Percentiles rank a stretch among this genome's conserved stretches.
phyloP scores from a whole-genome alignment of 2,797 vertebrate genomes.

The Gadopsis bispinosus region DNA sequence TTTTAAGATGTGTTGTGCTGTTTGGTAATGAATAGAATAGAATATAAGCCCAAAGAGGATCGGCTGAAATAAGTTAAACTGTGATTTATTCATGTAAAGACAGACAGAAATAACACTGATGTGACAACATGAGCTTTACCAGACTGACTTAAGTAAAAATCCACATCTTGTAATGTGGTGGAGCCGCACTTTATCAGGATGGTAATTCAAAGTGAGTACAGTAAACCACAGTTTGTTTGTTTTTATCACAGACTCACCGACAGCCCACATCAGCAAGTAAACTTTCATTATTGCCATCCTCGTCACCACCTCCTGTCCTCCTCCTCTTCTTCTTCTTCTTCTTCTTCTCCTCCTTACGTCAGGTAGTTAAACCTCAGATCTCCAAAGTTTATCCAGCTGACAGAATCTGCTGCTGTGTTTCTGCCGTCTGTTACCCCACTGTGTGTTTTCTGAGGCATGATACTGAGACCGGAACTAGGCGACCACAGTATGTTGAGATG shows the following conservation, averaged over 20 bases:
- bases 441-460: accelerated
- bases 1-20: neutral
- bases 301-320: neutral
- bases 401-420: neutral
- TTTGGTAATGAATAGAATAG: neutral
- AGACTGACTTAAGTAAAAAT: too few species aligned
- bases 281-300: neutral
- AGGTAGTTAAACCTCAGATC: neutral
- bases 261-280: slow-evolving; percentile 36
- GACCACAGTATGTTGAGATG: neutral
- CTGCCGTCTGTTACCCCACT: accelerated
- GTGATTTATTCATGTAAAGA: too few species aligned
- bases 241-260: slow-evolving; percentile 50
- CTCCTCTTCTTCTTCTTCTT: neutral
- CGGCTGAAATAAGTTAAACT: too few species aligned
- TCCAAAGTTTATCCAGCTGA: too few species aligned
- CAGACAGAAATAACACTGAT: too few species aligned
- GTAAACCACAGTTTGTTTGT: neutral
- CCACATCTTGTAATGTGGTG: neutral
- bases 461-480: neutral
- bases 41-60: neutral
- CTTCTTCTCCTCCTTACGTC: too few species aligned
- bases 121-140: neutral
- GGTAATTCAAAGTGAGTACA: neutral
- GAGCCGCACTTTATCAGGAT: too few species aligned